Evolutionary conservation across 2,888 invertebrate genomes (phyloP), one percentile per base, ranked within the genome.

Genomic region (Anodontia alba): DNA sequence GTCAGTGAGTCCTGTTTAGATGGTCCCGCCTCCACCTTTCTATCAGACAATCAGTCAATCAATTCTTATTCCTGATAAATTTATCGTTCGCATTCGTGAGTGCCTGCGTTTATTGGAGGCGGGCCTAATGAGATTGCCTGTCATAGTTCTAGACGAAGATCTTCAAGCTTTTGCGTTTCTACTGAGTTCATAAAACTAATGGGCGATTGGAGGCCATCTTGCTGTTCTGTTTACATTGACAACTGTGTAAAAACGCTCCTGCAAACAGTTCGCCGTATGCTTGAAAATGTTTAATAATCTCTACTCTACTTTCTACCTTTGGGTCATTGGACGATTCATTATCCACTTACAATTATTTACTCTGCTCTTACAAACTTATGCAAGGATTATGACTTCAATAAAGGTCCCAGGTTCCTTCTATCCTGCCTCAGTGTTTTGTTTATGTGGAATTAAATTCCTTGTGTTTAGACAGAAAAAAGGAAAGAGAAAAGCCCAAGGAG

Each of bases 211-310:
- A n/a, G n/a, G n/a, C n/a, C n/a, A n/a, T n/a, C 38, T 17, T 74
- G 74, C 49, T 74, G 49, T 38, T 46, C 42, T 31, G 33, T 23
- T 15, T 74, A 74, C 31, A 43, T 74, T n/a, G 62, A 62, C 20
- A 74, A 74, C 38, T 33, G 49, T 36, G 31, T 38, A 7, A 26
- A n/a, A 20, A 46, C 74, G 8, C 26, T 66, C 15, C 43, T 43
- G n/a, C 12, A 46, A 7, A 46, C 49, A 17, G 42, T 49, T 31
- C 71, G 49, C 26, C 33, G 29, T 26, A 31, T 71, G 71, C 71
- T 49, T 5, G 49, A 49, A 49, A 49, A 49, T 49, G 49, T 49
- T 20, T 49, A 20, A 49, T 49, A 49, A 15, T 17, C 49, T 20
- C 49, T 49, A 49, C 49, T 20, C 49, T 49, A 49, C 49, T 49